phyloP scores from a whole-genome alignment of 2,797 vertebrate genomes.

The Pseudomugil gertrudae region DNA sequence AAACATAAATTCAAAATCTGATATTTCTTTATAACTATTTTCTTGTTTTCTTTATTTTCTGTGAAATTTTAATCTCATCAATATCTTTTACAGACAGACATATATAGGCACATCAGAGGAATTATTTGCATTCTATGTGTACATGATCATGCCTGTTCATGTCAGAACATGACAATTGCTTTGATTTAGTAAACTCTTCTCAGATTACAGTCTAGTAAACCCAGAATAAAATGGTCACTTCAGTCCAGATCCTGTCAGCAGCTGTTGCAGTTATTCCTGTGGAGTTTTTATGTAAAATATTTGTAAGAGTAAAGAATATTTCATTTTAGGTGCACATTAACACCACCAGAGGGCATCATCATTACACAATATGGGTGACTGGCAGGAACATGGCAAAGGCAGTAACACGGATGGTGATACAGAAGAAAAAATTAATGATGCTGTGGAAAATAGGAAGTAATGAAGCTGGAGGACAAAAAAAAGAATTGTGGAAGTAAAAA shows the following conservation, averaged over 20 bases:
- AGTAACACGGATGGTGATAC: background rate
- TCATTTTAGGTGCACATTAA: background rate
- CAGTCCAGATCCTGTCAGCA: background rate
- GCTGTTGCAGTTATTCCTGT: background rate
- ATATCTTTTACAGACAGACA: too few species aligned
- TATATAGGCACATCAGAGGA: background rate
- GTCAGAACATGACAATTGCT: background rate
- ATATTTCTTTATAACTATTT: too few species aligned
- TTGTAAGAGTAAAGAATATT: background rate
- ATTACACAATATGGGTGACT: conserved; percentile 16
- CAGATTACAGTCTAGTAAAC: background rate
- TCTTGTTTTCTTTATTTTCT: too few species aligned
- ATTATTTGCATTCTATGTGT: too few species aligned
- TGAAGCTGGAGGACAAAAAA: background rate
- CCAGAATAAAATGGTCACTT: background rate
- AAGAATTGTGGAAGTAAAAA: background rate
- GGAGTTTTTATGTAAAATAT: background rate
- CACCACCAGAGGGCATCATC: conserved; percentile 63
- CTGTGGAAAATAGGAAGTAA: background rate
- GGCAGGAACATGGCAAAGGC: background rate
- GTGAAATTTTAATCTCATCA: too few species aligned
- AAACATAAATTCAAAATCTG: too few species aligned
- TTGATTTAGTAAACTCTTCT: background rate
- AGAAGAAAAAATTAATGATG: background rate
- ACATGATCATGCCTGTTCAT: background rate